Evolutionary conservation across 1,140 invertebrate genomes (phyloP), one percentile per base, ranked within the genome.

Genomic region (Orius insidiosus): DNA sequence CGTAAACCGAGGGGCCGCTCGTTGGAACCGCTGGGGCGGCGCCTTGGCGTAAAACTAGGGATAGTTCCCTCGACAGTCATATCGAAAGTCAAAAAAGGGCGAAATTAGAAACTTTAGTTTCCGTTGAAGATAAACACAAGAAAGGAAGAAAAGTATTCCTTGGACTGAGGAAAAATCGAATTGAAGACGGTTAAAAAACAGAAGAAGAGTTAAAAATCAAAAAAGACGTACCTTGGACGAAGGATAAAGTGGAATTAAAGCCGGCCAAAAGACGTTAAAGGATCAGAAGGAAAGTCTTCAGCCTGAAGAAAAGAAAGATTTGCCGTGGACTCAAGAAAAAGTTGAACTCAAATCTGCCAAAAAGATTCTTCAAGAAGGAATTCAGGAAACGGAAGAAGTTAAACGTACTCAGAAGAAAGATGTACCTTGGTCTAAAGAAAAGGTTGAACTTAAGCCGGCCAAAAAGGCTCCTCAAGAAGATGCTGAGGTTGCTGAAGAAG

Each of bases 371-470:
- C 5, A 34, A 47, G 42, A 42, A 34, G 40, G 52, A 47, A 45
- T 7, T 24, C 24, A 30, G 36, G n/a, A 44, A 10, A 39, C 43
- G 15, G 9, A 54, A 18, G 52, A 55, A 11, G 14, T 36, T 9
- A 36, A 11, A 36, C n/a, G 3, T 11, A 9, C 39, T 51, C 55
- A 52, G 37, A n/a, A 53, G 15, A 33, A 5, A 9, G 40, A 24
- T 24, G 24, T 24, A 3, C 55, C 63, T 6, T 62, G 60, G 61
- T 61, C 56, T 0, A 47, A 64, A 49, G 59, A 64, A 50, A 56
- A 52, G 38, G 45, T 63, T 8, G 56, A 49, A 8, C 40, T 63
- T 3, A 63, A 62, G 44, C 58, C 49, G 46, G 39, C 56, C 54
- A 45, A 38, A 52, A 53, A 2, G 54, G 60, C 15, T 55, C 55